Conservation (phyloP, 1,140 invertebrate genomes). For the Diploscapter pachys region DNA sequence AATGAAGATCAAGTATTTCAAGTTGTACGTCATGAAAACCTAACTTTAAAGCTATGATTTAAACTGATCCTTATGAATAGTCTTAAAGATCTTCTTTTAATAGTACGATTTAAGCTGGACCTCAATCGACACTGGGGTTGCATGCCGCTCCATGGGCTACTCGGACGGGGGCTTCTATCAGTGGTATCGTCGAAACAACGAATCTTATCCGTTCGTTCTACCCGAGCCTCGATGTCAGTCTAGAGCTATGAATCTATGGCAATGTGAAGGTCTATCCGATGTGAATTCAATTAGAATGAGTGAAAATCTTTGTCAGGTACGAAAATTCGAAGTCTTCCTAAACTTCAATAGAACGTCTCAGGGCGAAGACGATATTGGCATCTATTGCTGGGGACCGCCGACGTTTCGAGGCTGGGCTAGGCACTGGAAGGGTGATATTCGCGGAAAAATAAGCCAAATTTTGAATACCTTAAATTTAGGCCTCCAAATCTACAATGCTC, state of each 20-base stretch:
- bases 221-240: conserved; percentile 44
- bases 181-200: conserved; percentile 54
- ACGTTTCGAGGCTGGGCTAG: conserved; percentile 54
- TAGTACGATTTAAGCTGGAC: conserved; percentile 48
- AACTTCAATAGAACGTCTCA: background rate
- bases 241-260: conserved; percentile 44
- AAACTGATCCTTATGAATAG: too few species aligned
- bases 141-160: conserved; percentile 57
- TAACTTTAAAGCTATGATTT: too few species aligned
- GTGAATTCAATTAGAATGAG: conserved; percentile 43
- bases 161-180: conserved; percentile 53
- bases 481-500: conserved; percentile 52
- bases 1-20: too few species aligned
- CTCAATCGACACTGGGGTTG: conserved; percentile 49
- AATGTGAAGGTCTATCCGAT: conserved; percentile 50
- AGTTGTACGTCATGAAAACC: too few species aligned
- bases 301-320: conserved; percentile 54
- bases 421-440: conserved; percentile 49
- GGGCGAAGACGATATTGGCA: conserved; percentile 56
- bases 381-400: conserved; percentile 58
- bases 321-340: background rate
- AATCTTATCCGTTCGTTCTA: conserved; percentile 58
- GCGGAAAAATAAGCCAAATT: too few species aligned
- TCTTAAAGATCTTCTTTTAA: conserved; percentile 2
- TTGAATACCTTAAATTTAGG: background rate